Conservation (phyloP, 2,113 vertebrate species). For the Gasterosteus aculeatus region DNA sequence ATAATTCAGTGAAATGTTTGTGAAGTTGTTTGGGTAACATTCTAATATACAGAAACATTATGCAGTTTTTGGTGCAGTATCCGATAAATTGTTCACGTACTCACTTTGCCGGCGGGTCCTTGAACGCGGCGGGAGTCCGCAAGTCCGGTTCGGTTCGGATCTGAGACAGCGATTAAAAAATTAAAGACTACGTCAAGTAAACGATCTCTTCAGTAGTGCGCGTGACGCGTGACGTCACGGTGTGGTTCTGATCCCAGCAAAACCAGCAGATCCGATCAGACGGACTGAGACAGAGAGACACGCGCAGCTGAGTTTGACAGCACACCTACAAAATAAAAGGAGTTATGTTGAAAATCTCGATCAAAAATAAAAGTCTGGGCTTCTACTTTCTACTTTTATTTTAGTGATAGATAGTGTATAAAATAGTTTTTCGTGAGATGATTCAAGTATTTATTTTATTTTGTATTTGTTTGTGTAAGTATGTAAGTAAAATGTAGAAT, state of each 20-base stretch:
- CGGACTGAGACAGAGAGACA: slow-evolving; percentile 1
- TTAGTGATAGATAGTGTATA: background rate
- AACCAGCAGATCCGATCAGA: background rate
- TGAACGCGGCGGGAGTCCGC: background rate
- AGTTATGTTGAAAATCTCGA: background rate
- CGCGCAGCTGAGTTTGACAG: slow-evolving; percentile 51
- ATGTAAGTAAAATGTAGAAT: background rate
- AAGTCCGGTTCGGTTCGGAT: background rate
- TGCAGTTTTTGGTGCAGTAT: background rate
- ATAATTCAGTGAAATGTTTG: too few species aligned
- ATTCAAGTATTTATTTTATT: background rate
- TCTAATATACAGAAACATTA: background rate
- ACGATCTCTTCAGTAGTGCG: background rate
- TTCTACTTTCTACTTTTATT: background rate
- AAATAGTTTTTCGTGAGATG: background rate
- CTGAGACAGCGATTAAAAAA: background rate
- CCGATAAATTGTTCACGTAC: background rate
- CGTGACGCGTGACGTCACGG: background rate
- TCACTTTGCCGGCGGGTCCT: slow-evolving; percentile 3
- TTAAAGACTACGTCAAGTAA: background rate
- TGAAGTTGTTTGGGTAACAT: background rate
- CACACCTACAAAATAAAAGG: slow-evolving; percentile 49
- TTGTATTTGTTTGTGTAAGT: too few species aligned
- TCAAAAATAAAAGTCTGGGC: background rate
- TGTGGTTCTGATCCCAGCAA: too few species aligned